A percentile compares a stretch with the other conserved stretches of the same genome.
phyloP scores from a whole-genome alignment of 2,113 vertebrate genomes.

The Balaenoptera acutorostrata region DNA sequence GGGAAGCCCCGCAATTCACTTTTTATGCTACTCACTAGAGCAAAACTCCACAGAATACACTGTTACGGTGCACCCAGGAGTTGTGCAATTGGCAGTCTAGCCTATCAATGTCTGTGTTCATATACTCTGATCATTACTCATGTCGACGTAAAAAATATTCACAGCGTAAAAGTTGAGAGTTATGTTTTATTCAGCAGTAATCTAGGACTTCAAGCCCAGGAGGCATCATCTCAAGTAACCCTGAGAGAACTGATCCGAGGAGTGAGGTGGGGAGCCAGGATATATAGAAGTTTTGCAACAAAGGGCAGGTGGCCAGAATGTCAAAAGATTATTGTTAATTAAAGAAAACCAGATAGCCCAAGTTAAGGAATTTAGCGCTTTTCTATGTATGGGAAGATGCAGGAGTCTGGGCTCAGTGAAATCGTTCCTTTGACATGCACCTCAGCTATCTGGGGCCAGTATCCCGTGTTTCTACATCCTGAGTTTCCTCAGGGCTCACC shows the following conservation, averaged over 20 bases:
- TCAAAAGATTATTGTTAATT: neutral
- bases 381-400: neutral
- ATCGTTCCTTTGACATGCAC: neutral
- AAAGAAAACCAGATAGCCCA: neutral
- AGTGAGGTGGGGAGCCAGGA: neutral
- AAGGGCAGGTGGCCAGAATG: neutral
- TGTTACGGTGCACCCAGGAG: neutral
- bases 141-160: neutral
- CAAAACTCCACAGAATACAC: neutral
- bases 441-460: neutral
- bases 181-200: neutral
- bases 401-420: neutral
- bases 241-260: neutral
- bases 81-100: too few species aligned
- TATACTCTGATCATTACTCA: neutral
- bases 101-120: neutral
- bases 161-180: neutral
- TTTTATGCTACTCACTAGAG: neutral
- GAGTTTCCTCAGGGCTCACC: neutral
- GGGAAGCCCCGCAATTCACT: neutral
- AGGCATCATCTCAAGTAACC: neutral
- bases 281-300: neutral
- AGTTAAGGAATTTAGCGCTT: neutral
- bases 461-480: neutral
- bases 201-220: neutral